Percentiles rank a stretch among this genome's conserved stretches.
phyloP scores from a whole-genome alignment of 2,113 vertebrate species.

The Halichoerus grypus region DNA sequence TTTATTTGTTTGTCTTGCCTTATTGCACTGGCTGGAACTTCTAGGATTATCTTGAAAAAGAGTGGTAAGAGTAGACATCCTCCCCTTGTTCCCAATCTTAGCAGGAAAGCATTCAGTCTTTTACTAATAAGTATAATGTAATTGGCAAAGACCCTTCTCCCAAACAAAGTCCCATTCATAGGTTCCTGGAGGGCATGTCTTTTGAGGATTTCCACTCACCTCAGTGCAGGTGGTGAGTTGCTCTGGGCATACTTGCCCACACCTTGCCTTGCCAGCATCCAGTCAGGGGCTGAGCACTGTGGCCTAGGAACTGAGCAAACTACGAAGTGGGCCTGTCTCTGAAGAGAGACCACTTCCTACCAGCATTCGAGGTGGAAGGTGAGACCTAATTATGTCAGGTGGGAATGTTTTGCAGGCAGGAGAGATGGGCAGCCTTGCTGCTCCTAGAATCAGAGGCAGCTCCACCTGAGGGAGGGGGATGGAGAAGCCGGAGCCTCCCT shows the following conservation, averaged over 20 bases:
- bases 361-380: not conserved
- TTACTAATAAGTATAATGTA: not conserved
- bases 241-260: not conserved
- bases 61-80: not conserved
- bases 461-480: not conserved
- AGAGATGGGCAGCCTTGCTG: not conserved
- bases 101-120: too few species aligned
- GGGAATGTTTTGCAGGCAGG: not conserved
- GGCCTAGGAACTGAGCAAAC: not conserved
- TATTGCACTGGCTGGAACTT: not conserved
- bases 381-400: not conserved
- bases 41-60: too few species aligned
- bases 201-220: not conserved
- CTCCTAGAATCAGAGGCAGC: not conserved
- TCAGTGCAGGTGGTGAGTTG: not conserved
- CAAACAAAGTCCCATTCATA: not conserved
- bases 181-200: rapidly evolving
- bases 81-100: not conserved
- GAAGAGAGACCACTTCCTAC: not conserved
- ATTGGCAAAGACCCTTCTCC: not conserved
- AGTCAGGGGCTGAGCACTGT: not conserved
- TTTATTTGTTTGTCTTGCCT: not conserved
- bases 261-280: not conserved
- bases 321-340: not conserved
- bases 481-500: not conserved